These are phyloP conservation scores for Ictalurus furcatus DNA, from an alignment of 2,113 vertebrate genomes.

Conservation along the genomic window DNA sequence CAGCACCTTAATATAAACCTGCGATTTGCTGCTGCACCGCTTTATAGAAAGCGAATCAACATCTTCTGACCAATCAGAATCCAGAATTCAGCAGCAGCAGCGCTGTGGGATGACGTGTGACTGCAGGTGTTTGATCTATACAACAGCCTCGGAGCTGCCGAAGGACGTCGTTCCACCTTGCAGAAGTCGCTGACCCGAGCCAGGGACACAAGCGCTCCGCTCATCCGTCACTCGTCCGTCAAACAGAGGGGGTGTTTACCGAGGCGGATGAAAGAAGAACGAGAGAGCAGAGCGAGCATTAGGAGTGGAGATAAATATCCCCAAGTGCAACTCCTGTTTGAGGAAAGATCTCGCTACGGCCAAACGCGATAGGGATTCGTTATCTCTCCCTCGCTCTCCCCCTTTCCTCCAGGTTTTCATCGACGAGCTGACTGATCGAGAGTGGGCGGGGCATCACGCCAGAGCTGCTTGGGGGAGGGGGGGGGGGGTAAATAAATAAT, in stretches of 20 bases:
- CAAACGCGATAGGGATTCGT: constrained; percentile 27
- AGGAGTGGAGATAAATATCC: constrained; percentile 47
- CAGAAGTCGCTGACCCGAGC: not conserved
- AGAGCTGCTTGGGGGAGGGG: not conserved
- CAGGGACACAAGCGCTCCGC: constrained; percentile 4
- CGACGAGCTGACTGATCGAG: constrained; percentile 9
- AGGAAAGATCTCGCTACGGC: constrained; percentile 7
- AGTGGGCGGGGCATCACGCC: not conserved
- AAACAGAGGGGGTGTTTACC: constrained; percentile 26
- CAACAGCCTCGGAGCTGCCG: not conserved
- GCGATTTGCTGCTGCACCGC: not conserved
- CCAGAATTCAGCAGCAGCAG: not conserved
- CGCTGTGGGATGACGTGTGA: not conserved
- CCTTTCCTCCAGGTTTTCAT: not conserved
- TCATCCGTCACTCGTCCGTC: constrained; percentile 28
- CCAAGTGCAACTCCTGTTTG: constrained; percentile 33
- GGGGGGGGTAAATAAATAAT: too few species aligned
- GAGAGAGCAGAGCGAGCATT: constrained; percentile 52
- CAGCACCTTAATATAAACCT: not conserved
- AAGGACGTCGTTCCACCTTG: not conserved
- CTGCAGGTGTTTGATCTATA: not conserved
- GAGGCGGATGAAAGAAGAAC: constrained; percentile 1
- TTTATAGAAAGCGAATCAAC: not conserved
- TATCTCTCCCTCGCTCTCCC: constrained; percentile 17
- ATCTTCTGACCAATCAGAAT: not conserved